Conservation (phyloP, 2,797 vertebrate species). For the Myotis findleyi region DNA sequence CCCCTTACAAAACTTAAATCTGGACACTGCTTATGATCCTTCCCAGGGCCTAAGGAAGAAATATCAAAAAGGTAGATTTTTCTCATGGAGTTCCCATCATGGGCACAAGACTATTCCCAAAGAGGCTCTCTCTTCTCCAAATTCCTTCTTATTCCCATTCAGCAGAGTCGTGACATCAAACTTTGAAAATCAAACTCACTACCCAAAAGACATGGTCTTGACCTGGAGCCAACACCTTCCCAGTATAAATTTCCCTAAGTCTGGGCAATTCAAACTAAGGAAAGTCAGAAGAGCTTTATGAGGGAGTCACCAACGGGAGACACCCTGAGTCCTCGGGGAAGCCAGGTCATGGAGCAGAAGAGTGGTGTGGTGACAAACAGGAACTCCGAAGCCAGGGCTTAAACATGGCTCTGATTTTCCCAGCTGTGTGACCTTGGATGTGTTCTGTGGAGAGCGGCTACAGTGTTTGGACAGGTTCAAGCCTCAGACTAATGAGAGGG, state of each 20-base stretch:
- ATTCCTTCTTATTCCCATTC: not conserved
- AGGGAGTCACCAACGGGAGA: not conserved
- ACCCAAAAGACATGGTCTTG: not conserved
- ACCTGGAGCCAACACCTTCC: not conserved
- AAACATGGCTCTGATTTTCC: not conserved
- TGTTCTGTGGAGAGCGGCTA: not conserved
- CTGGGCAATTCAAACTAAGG: not conserved
- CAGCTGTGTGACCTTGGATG: not conserved
- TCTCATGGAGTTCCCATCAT: not conserved
- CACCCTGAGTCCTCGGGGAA: not conserved
- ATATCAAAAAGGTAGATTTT: not conserved
- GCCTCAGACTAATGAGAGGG: too few species aligned
- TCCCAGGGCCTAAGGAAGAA: not conserved
- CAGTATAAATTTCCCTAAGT: not conserved
- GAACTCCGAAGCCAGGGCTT: not conserved
- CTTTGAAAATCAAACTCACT: not conserved
- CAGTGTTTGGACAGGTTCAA: too few species aligned
- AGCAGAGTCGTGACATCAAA: not conserved
- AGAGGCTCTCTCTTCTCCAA: not conserved
- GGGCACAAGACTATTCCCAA: not conserved
- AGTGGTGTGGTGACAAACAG: accelerated
- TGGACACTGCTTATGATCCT: not conserved
- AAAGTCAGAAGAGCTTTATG: not conserved
- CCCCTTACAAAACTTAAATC: not conserved
- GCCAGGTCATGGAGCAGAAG: not conserved